Evolutionary conservation across 2,113 vertebrate species (phyloP).

Genomic region (Nycticryphes semicollaris): DNA sequence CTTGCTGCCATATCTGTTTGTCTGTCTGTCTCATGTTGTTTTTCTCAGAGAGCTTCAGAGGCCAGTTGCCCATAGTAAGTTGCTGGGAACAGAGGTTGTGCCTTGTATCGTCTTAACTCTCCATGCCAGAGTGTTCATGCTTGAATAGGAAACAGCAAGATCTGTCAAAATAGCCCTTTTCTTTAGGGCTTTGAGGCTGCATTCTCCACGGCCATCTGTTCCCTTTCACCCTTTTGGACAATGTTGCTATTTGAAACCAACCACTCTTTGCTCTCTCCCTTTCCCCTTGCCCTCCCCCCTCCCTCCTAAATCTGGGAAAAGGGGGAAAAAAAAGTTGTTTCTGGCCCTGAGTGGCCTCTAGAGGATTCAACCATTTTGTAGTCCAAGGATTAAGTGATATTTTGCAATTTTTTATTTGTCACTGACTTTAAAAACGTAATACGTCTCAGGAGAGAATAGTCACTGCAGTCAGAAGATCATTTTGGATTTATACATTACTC

Average conservation of each 20-base stretch:
- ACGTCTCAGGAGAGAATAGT: slow-evolving; percentile 39
- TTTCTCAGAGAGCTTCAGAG: slow-evolving; percentile 68
- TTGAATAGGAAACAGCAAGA: slow-evolving; percentile 81
- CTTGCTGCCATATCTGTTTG: slow-evolving; percentile 71
- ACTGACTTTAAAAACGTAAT: not conserved
- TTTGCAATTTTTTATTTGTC: slow-evolving; percentile 42
- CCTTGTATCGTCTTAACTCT: slow-evolving; percentile 72
- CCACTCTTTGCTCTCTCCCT: slow-evolving; percentile 67
- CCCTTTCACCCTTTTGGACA: slow-evolving; percentile 85
- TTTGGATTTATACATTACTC: not conserved
- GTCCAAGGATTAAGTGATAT: slow-evolving; percentile 14
- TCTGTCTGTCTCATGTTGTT: slow-evolving; percentile 67
- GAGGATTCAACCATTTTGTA: slow-evolving; percentile 16
- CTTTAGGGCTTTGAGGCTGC: slow-evolving; percentile 77
- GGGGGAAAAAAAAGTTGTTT: slow-evolving; percentile 30
- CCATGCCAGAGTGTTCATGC: slow-evolving; percentile 75
- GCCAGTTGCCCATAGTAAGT: slow-evolving; percentile 67
- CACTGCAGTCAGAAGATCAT: not conserved
- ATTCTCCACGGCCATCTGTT: slow-evolving; percentile 85
- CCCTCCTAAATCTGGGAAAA: slow-evolving; percentile 23
- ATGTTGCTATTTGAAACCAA: slow-evolving; percentile 83
- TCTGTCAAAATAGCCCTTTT: slow-evolving; percentile 79
- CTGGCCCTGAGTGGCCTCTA: slow-evolving; percentile 1
- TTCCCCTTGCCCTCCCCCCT: slow-evolving; percentile 31
- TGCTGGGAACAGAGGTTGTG: slow-evolving; percentile 76